Percentiles rank a stretch among this genome's conserved stretches.
Conservation (phyloP, 30 jellyfish, hydroid and myxozoan genomes). For the Clytia hemisphaerica region DNA sequence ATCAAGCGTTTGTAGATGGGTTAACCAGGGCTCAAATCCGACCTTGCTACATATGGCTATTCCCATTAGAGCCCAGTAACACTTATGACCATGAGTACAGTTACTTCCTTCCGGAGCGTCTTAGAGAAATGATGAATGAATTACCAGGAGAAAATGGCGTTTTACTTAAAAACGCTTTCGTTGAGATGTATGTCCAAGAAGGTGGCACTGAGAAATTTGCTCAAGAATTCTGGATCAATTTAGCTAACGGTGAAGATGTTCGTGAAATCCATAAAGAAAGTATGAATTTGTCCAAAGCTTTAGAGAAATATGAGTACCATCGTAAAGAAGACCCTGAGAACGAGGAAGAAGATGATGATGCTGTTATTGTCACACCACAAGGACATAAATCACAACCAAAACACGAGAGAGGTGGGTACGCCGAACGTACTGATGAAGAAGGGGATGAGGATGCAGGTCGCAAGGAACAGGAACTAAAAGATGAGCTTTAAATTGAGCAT, state of each 20-base stretch:
- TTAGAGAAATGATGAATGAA: constrained; percentile 19
- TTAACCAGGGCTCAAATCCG: constrained; percentile 41
- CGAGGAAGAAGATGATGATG: constrained; percentile 33
- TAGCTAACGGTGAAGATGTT: constrained; percentile 34
- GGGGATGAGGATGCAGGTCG: constrained; percentile 26
- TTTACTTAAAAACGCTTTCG: constrained; percentile 28
- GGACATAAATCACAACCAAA: constrained; percentile 11
- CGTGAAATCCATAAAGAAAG: constrained; percentile 12
- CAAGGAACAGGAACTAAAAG: no score
- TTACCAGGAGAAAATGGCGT: constrained; percentile 33
- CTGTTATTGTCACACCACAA: constrained; percentile 22
- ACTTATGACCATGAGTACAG: constrained; percentile 48
- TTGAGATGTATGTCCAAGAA: constrained; percentile 16
- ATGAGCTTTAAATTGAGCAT: no score
- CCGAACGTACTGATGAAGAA: constrained; percentile 1
- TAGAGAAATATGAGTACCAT: constrained; percentile 3
- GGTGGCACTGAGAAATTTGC: constrained; percentile 53
- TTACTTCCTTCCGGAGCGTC: constrained; percentile 23
- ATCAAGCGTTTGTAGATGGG: neutral
- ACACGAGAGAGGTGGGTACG: constrained; percentile 14
- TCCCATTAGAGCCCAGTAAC: constrained; percentile 50
- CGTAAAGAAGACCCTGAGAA: constrained; percentile 20
- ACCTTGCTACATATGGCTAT: constrained; percentile 19
- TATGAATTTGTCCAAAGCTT: neutral
- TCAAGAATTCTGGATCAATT: constrained; percentile 5